Conservation (phyloP, 2,888 invertebrate species). For the Thysanoteuthis rhombus region DNA sequence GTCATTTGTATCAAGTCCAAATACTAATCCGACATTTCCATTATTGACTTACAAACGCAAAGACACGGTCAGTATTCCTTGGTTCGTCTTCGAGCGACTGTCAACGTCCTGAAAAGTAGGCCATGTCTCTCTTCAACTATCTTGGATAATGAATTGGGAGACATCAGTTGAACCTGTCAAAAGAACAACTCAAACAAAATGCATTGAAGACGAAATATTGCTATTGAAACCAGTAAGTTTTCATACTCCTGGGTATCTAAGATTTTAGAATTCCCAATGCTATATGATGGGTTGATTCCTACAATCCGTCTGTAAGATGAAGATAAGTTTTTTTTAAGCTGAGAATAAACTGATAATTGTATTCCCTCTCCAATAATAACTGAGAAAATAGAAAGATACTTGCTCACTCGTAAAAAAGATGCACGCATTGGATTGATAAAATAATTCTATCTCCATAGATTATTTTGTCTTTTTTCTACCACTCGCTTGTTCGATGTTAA, state of each 20-base stretch:
- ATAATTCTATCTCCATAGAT: no score
- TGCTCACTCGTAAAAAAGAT: no score
- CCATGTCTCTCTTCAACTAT: not conserved
- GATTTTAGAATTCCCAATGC: not conserved
- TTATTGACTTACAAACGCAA: not conserved
- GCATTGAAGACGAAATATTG: not conserved
- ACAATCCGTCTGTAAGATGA: no score
- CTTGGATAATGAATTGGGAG: not conserved
- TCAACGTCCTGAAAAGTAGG: not conserved
- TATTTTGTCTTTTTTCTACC: no score
- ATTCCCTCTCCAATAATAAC: no score
- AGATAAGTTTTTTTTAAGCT: no score
- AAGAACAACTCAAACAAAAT: not conserved
- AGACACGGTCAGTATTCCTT: not conserved
- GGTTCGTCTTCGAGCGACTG: not conserved
- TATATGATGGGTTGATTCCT: no score
- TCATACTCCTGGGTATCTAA: not conserved
- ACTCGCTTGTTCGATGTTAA: no score
- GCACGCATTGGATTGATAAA: no score
- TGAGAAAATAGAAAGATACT: no score
- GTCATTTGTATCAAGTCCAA: not conserved
- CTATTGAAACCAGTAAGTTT: not conserved
- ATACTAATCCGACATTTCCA: slow-evolving; percentile 12
- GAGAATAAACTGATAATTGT: no score
- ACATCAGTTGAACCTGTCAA: not conserved